phyloP scores from a whole-genome alignment of 2,888 invertebrate genomes.

The Pantelozetes paolii region DNA sequence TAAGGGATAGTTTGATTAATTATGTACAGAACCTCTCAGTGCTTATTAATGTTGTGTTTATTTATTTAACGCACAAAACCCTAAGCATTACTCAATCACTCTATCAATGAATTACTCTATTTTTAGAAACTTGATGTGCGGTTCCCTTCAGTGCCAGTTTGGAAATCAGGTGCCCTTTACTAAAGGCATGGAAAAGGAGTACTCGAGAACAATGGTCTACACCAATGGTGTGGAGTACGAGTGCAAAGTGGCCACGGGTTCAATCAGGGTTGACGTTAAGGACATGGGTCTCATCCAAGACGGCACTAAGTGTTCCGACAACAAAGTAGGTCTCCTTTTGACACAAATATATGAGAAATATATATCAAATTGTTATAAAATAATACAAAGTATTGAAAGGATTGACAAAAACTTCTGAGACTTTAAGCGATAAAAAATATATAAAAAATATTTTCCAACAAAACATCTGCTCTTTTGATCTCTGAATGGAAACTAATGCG shows the following conservation, averaged over 20 bases:
- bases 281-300: constrained; percentile 85
- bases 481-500: neutral
- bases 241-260: constrained; percentile 73
- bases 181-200: constrained; percentile 72
- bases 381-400: neutral
- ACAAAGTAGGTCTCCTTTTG: constrained; percentile 59
- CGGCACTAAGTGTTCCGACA: constrained; percentile 88
- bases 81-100: neutral
- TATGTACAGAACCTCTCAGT: neutral
- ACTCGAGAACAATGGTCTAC: constrained; percentile 81
- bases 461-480: constrained; percentile 19
- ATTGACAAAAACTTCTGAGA: neutral
- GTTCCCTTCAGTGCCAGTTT: constrained; percentile 86
- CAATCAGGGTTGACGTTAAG: constrained; percentile 63
- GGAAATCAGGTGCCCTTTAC: constrained; percentile 77
- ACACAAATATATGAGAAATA: neutral
- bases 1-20: constrained; percentile 56
- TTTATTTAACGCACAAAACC: neutral
- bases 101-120: neutral
- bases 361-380: neutral
- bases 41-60: constrained; percentile 10
- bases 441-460: neutral
- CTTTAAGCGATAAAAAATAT: neutral
- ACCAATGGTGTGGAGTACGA: constrained; percentile 84
- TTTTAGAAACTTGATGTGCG: constrained; percentile 82